A percentile compares a stretch with the other conserved stretches of the same genome.
Evolutionary conservation across 2,797 vertebrate species (phyloP).

Genomic region (Falco naumanni): DNA sequence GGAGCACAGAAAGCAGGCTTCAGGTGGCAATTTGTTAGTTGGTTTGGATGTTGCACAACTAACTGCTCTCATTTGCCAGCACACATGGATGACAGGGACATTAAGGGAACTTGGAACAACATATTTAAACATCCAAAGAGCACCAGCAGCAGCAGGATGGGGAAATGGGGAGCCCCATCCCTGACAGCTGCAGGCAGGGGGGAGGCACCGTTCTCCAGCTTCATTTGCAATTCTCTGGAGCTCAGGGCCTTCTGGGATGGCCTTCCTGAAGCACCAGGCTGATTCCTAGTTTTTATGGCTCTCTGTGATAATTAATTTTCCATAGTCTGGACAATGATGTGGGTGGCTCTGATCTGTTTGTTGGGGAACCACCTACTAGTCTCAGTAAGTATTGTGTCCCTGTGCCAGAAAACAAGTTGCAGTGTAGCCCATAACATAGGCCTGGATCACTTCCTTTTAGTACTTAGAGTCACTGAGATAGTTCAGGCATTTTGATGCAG

Average conservation of each 20-base stretch:
- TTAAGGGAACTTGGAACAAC: not conserved
- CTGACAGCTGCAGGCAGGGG: not conserved
- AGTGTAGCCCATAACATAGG: not conserved
- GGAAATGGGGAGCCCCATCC: not conserved
- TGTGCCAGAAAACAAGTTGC: not conserved
- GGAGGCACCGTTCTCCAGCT: not conserved
- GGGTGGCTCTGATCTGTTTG: not conserved
- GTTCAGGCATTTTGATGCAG: not conserved
- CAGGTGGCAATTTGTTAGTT: not conserved
- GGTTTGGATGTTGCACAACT: not conserved
- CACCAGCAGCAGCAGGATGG: not conserved
- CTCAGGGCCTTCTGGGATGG: not conserved
- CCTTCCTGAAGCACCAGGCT: not conserved
- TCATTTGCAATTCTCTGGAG: not conserved
- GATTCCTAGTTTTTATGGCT: not conserved
- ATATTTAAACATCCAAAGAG: not conserved
- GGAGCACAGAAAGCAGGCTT: not conserved
- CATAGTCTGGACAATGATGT: not conserved
- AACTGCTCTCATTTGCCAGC: not conserved
- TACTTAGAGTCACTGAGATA: not conserved
- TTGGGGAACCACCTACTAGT: not conserved
- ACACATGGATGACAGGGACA: fast-evolving
- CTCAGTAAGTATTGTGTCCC: not conserved
- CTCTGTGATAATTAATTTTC: not conserved
- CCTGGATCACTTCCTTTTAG: not conserved